phyloP scores from a whole-genome alignment of 2,888 invertebrate genomes.

The Petrolisthes manimaculis region DNA sequence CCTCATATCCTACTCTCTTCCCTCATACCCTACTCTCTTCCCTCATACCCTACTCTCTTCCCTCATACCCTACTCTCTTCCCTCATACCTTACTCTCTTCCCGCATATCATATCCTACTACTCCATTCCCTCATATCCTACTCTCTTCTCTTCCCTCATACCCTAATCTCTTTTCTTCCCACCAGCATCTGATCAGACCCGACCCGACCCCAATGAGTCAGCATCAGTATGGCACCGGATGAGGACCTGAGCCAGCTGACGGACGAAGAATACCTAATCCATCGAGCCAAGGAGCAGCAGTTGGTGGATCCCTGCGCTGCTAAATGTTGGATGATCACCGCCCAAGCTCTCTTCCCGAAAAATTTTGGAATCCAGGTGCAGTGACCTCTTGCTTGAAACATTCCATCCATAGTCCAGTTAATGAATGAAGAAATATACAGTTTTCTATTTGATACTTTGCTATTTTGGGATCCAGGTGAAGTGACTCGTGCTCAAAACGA shows the following conservation, averaged over 20 bases:
- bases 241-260: conserved; percentile 43
- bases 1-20: not conserved
- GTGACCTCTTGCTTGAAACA: too few species aligned
- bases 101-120: not conserved
- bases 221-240: conserved; percentile 49
- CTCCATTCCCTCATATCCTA: not conserved
- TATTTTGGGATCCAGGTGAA: too few species aligned
- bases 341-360: conserved; percentile 61
- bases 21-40: not conserved
- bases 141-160: not conserved
- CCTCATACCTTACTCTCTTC: not conserved
- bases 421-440: too few species aligned
- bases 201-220: not conserved
- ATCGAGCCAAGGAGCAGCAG: conserved; percentile 58
- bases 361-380: conserved; percentile 64
- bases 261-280: conserved; percentile 64
- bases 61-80: too few species aligned
- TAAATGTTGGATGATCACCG: conserved; percentile 64
- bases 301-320: conserved; percentile 54
- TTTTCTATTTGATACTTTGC: too few species aligned
- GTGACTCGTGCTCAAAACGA: too few species aligned
- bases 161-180: not conserved
- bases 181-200: too few species aligned
- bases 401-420: too few species aligned
- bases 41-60: too few species aligned